A percentile compares a stretch with the other conserved stretches of the same genome.
Conservation (phyloP, 2,113 vertebrate species). For the Lanius collurio region DNA sequence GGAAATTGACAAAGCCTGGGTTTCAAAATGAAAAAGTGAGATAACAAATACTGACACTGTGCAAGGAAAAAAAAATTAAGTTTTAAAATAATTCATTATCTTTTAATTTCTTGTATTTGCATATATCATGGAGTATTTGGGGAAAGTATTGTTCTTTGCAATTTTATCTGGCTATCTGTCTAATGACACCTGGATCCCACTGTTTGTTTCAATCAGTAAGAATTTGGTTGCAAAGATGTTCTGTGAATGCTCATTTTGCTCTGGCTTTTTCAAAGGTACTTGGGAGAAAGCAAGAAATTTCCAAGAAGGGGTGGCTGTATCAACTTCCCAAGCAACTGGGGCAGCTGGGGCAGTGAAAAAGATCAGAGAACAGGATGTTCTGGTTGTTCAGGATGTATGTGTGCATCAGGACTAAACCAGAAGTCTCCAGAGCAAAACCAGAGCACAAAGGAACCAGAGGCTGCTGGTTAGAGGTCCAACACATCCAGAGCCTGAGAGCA, state of each 20-base stretch:
- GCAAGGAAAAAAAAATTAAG: background rate
- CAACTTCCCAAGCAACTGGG: background rate
- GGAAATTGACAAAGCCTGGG: background rate
- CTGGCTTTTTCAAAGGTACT: background rate
- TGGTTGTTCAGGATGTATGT: no score
- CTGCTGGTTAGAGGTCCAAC: no score
- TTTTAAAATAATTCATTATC: background rate
- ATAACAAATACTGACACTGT: background rate
- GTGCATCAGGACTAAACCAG: background rate
- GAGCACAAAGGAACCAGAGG: background rate
- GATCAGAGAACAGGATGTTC: background rate
- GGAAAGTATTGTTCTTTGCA: background rate
- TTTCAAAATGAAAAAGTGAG: background rate
- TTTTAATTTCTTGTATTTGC: background rate
- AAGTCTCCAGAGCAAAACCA: background rate
- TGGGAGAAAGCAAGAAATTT: background rate
- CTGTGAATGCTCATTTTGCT: background rate
- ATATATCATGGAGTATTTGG: background rate
- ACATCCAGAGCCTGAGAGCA: background rate
- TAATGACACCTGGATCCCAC: background rate
- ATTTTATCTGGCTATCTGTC: background rate
- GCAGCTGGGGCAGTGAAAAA: background rate
- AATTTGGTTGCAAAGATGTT: background rate
- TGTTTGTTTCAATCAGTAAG: background rate
- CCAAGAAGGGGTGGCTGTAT: background rate